Percentiles rank a stretch among this genome's conserved stretches.
Conservation (phyloP, 2,113 vertebrate species). For the Corythoichthys haematopterus region DNA sequence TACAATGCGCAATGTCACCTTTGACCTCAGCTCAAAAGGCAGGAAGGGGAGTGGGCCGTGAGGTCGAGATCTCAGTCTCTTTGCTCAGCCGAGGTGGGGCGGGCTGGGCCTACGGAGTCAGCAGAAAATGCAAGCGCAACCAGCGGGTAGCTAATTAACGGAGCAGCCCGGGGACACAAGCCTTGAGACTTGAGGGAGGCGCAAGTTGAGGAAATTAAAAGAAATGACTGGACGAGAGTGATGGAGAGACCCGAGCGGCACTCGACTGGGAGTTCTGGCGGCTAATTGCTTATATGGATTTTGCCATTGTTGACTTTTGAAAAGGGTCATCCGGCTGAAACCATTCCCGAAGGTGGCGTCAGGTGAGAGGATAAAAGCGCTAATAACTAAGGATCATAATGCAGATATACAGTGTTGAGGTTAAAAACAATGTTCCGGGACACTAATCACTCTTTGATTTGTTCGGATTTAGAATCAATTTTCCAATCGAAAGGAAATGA, state of each 20-base stretch:
- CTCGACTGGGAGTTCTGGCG: constrained; percentile 5
- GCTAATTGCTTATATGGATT: constrained; percentile 63
- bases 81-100: constrained; percentile 19
- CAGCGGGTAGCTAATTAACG: constrained; percentile 35
- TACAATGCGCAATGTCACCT: constrained; percentile 46
- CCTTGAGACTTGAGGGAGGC: constrained; percentile 3
- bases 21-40: constrained; percentile 27
- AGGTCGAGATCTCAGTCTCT: constrained; percentile 23
- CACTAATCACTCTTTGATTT: background rate
- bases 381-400: constrained; percentile 57
- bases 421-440: background rate
- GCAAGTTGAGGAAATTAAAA: constrained; percentile 8
- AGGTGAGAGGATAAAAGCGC: constrained; percentile 54
- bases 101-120: constrained; percentile 23
- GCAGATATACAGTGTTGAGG: constrained; percentile 38
- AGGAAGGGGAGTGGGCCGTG: background rate
- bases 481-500: background rate
- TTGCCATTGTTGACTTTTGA: constrained; percentile 59
- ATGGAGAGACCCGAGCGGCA: constrained; percentile 20
- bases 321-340: constrained; percentile 48
- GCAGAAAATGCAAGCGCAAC: constrained; percentile 20
- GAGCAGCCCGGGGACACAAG: constrained; percentile 7
- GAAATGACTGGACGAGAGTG: constrained; percentile 9
- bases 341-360: constrained; percentile 36
- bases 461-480: background rate